phyloP scores from a whole-genome alignment of 2,888 invertebrate genomes.

The Eugnorisma glareosa region DNA sequence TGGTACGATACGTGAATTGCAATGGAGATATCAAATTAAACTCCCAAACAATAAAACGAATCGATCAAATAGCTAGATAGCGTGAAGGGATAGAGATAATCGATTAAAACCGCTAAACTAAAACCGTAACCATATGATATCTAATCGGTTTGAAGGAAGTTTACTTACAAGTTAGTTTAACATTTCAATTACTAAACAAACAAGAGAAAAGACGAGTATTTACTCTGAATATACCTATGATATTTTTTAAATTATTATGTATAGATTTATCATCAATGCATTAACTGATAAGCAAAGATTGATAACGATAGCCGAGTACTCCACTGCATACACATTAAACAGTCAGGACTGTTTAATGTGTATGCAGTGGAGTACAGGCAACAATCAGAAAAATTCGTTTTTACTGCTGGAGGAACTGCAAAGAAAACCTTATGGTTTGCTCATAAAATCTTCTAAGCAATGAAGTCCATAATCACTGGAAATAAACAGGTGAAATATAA shows the following conservation, averaged over 20 bases:
- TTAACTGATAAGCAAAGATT: constrained; percentile 20
- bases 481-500: not conserved
- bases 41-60: constrained; percentile 39
- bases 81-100: constrained; percentile 30
- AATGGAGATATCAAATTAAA: constrained; percentile 1
- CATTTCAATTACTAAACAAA: constrained; percentile 25
- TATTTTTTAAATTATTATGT: not conserved
- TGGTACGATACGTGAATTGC: not conserved
- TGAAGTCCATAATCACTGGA: not conserved
- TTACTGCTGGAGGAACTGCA: not conserved
- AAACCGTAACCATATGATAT: constrained; percentile 11
- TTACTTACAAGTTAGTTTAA: constrained; percentile 27
- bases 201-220: constrained; percentile 3
- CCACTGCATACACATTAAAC: not conserved
- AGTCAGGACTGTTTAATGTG: too few relatives aligned
- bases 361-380: too few relatives aligned
- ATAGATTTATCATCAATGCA: constrained; percentile 24
- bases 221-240: not conserved
- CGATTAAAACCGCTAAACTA: constrained; percentile 20
- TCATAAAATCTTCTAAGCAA: not conserved
- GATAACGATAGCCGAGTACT: not conserved
- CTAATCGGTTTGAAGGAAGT: constrained; percentile 47
- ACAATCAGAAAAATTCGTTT: not conserved
- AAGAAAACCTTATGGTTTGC: not conserved
- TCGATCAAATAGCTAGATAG: constrained; percentile 27